Conservation (phyloP, 2,113 vertebrate species). For the Lepus europaeus region DNA sequence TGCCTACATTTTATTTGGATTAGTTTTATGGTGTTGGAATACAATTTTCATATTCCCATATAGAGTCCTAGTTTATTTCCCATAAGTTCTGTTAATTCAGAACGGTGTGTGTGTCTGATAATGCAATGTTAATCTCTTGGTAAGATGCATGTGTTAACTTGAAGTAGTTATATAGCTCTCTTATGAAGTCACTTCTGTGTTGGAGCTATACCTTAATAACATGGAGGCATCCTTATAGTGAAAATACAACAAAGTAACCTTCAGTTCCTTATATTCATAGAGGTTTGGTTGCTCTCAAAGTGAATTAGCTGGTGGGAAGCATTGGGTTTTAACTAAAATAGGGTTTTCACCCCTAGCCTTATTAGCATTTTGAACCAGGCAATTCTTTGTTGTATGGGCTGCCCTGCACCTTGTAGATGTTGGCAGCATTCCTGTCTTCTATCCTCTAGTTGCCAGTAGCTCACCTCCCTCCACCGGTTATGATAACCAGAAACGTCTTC, state of each 20-base stretch:
- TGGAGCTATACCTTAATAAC: not conserved
- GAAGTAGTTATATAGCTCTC: not conserved
- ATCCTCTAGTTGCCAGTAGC: not conserved
- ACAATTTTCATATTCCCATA: not conserved
- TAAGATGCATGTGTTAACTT: not conserved
- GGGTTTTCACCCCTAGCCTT: fast-evolving
- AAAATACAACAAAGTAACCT: not conserved
- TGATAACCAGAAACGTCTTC: not conserved
- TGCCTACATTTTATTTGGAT: not conserved
- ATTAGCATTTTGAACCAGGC: not conserved
- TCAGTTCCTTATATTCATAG: not conserved
- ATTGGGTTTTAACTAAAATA: not conserved
- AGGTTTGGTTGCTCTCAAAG: not conserved
- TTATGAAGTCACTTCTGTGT: not conserved
- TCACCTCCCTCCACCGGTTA: too few species aligned
- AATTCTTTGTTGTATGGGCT: not conserved
- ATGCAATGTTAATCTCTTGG: not conserved
- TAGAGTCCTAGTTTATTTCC: not conserved
- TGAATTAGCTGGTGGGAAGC: not conserved
- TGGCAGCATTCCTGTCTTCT: not conserved
- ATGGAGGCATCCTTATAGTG: not conserved
- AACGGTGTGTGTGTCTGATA: not conserved
- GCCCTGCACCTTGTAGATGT: too few species aligned
- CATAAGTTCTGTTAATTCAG: not conserved
- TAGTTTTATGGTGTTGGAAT: not conserved